phyloP scores from a whole-genome alignment of 1,140 invertebrate genomes.

The Nylanderia fulva region DNA sequence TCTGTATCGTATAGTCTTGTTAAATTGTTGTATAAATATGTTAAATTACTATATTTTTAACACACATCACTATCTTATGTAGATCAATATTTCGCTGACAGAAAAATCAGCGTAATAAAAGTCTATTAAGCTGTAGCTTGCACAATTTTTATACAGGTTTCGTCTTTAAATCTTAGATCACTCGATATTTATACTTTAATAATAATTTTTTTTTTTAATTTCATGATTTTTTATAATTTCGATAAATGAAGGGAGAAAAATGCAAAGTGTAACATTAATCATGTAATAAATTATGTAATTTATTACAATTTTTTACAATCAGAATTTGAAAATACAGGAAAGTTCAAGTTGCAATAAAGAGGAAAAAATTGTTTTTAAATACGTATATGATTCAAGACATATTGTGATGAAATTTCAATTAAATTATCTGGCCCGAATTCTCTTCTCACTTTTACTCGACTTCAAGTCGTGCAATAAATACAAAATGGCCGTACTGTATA shows the following conservation, averaged over 20 bases:
- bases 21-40: neutral
- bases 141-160: neutral
- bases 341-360: conserved; percentile 35
- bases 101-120: conserved; percentile 3
- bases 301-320: neutral
- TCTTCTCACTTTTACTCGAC: neutral
- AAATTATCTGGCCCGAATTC: neutral
- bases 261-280: conserved; percentile 7
- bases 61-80: neutral
- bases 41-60: neutral
- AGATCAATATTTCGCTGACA: conserved; percentile 6
- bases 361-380: neutral
- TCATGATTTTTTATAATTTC: neutral
- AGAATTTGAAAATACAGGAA: neutral
- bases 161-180: neutral
- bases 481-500: conserved; percentile 44
- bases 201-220: conserved; percentile 16
- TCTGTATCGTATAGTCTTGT: no score
- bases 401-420: neutral
- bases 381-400: neutral
- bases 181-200: neutral
- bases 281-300: neutral
- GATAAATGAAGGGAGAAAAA: conserved; percentile 8
- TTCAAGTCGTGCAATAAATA: conserved; percentile 61
- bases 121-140: neutral